Conservation (phyloP, 1,140 invertebrate genomes). For the Anadara kagoshimensis region DNA sequence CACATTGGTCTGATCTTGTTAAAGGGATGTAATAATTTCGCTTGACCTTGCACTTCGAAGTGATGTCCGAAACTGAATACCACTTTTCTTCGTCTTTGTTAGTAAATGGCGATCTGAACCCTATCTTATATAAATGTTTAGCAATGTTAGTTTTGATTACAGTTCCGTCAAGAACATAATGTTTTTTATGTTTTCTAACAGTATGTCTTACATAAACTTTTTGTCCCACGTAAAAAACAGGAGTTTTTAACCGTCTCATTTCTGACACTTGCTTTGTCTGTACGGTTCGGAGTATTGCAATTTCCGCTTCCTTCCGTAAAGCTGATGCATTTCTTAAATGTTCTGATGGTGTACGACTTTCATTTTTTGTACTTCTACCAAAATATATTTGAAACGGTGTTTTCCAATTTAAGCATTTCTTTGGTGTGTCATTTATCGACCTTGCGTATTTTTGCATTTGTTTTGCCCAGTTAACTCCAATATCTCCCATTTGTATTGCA, state of each 20-base stretch:
- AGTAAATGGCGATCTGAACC: not conserved
- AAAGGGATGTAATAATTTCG: constrained; percentile 1
- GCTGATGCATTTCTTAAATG: not conserved
- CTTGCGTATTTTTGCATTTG: not conserved
- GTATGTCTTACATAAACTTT: not conserved
- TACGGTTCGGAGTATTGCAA: not conserved
- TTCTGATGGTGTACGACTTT: no score
- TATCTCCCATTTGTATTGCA: not conserved
- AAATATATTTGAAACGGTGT: not conserved
- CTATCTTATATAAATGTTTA: not conserved
- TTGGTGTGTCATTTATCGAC: not conserved
- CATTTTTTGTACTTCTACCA: no score
- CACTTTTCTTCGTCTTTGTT: not conserved
- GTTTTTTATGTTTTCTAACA: not conserved
- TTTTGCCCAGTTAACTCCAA: constrained; percentile 1
- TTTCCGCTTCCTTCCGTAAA: not conserved
- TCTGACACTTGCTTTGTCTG: not conserved
- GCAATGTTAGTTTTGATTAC: not conserved
- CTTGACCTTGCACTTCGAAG: not conserved
- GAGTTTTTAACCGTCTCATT: not conserved
- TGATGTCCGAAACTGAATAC: not conserved
- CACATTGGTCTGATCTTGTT: constrained; percentile 1
- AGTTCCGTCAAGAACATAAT: not conserved
- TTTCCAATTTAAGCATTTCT: not conserved
- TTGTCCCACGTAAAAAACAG: not conserved